A percentile compares a stretch with the other conserved stretches of the same genome.
phyloP scores from a whole-genome alignment of 1,140 invertebrate genomes.

The Ceratosolen fusciceps region DNA sequence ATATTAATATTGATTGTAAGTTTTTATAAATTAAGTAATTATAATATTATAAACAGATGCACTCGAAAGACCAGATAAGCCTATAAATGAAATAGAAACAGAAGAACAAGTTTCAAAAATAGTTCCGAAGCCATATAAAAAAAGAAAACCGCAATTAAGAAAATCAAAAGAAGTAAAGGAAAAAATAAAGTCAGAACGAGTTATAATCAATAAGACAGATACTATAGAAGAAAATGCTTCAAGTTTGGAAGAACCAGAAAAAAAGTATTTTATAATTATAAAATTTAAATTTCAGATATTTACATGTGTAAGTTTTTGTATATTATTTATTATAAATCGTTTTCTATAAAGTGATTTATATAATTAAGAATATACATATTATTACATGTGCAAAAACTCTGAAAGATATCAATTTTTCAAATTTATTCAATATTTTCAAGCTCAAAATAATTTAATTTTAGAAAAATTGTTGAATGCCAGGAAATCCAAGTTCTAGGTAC shows the following conservation, averaged over 20 bases:
- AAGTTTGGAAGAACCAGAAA: slow-evolving; percentile 67
- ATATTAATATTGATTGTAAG: background rate
- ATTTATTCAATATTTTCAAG: background rate
- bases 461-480: slow-evolving; percentile 70
- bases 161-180: slow-evolving; percentile 74
- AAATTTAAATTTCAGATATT: background rate
- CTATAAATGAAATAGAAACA: slow-evolving; percentile 49
- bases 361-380: slow-evolving; percentile 40
- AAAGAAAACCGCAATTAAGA: slow-evolving; percentile 67
- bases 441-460: slow-evolving; percentile 51
- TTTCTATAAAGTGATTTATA: slow-evolving; percentile 32
- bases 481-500: slow-evolving; percentile 72
- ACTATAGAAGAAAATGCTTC: slow-evolving; percentile 63
- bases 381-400: background rate
- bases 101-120: slow-evolving; percentile 66
- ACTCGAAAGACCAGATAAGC: background rate
- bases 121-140: slow-evolving; percentile 65
- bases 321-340: slow-evolving; percentile 32
- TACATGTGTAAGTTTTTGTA: background rate
- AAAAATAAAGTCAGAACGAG: slow-evolving; percentile 71
- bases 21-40: slow-evolving; percentile 12
- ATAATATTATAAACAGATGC: slow-evolving; percentile 25
- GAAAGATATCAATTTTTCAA: background rate
- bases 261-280: slow-evolving; percentile 59
- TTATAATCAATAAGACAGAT: slow-evolving; percentile 70